These are phyloP conservation scores for Macroramphosus scolopax DNA, from an alignment of 2,797 vertebrate genomes.

Conservation along the genomic window DNA sequence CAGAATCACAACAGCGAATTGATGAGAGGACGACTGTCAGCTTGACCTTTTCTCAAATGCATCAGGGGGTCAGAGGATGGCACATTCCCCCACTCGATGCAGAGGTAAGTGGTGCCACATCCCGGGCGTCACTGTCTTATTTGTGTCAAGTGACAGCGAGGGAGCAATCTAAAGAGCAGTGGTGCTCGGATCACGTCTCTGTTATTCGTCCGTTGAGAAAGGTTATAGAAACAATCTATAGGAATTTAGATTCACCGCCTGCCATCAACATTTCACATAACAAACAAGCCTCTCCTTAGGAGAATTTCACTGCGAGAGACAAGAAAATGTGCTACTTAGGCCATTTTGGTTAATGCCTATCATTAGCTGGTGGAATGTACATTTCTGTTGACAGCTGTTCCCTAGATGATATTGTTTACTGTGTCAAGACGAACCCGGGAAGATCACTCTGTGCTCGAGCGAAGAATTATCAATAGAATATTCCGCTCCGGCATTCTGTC, in stretches of 20 bases:
- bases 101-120: conserved; percentile 61
- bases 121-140: conserved; percentile 71
- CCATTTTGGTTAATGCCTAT: conserved; percentile 46
- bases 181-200: conserved; percentile 66
- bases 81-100: conserved; percentile 56
- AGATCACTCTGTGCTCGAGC: conserved; percentile 33
- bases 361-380: conserved; percentile 46
- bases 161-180: conserved; percentile 71
- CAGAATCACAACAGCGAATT: conserved; percentile 63
- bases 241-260: conserved; percentile 64
- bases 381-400: conserved; percentile 51
- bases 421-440: conserved; percentile 32
- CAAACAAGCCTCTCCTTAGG: conserved; percentile 33
- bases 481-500: conserved; percentile 35
- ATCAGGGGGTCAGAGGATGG: conserved; percentile 76
- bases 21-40: conserved; percentile 78
- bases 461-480: conserved; percentile 48
- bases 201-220: conserved; percentile 75
- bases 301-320: conserved; percentile 24
- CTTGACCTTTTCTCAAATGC: conserved; percentile 83
- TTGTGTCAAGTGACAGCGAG: conserved; percentile 70
- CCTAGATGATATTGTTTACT: conserved; percentile 38
- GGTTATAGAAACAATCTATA: conserved; percentile 74
- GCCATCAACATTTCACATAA: conserved; percentile 57
- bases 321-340: conserved; percentile 26